These are phyloP conservation scores for Prostheceraeus crozeri DNA, from an alignment of 2,888 invertebrate species.

Conservation along the genomic window DNA sequence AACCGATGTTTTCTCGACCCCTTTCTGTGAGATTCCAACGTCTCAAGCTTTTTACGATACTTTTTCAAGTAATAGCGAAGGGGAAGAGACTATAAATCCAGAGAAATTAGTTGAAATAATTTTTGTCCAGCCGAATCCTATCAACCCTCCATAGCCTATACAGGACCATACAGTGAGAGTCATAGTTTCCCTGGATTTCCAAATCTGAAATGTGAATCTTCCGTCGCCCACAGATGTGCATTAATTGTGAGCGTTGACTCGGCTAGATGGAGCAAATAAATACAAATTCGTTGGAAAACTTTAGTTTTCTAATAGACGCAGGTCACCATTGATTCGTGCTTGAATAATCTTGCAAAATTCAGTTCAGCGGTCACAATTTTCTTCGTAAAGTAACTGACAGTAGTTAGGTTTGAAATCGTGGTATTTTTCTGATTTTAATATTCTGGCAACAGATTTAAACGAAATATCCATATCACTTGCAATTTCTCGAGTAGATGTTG, in stretches of 20 bases:
- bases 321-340: slow-evolving; percentile 25
- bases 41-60: no score
- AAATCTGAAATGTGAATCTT: slow-evolving; percentile 14
- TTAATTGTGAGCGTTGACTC: slow-evolving; percentile 22
- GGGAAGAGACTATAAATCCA: no score
- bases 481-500: slow-evolving; percentile 1
- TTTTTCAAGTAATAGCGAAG: no score
- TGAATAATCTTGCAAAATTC: slow-evolving; percentile 17
- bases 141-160: slow-evolving; percentile 20
- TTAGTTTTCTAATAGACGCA: slow-evolving; percentile 1
- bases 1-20: no score
- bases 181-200: slow-evolving; percentile 18
- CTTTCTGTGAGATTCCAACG: no score
- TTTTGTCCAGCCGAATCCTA: slow-evolving; percentile 14
- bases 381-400: no score
- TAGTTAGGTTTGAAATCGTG: slow-evolving; percentile 15
- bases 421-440: slow-evolving; percentile 18
- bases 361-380: slow-evolving; percentile 1
- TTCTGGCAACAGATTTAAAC: slow-evolving; percentile 23
- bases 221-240: slow-evolving; percentile 9
- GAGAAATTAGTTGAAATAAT: no score
- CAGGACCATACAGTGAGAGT: neutral
- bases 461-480: slow-evolving; percentile 14
- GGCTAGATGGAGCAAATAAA: slow-evolving; percentile 24
- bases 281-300: slow-evolving; percentile 18